Evolutionary conservation across 2,113 vertebrate genomes (phyloP).

Genomic region (Macaca mulatta): DNA sequence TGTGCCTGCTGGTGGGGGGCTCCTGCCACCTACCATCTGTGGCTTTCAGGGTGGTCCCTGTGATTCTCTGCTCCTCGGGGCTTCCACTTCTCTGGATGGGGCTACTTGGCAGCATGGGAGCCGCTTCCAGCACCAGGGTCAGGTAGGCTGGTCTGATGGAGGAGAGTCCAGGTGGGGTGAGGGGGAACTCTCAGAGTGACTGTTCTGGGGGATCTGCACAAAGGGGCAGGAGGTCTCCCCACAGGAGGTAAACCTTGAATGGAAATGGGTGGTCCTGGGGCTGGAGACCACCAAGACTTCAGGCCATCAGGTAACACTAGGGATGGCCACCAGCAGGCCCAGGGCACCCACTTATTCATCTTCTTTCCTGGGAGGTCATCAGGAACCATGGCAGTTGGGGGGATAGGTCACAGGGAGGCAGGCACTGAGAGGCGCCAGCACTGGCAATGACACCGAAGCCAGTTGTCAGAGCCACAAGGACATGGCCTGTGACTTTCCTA

Average conservation of each 20-base stretch:
- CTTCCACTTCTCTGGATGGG: not conserved
- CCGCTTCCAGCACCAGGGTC: not conserved
- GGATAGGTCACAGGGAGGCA: fast-evolving
- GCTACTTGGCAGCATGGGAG: no score
- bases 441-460: not conserved
- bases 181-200: not conserved
- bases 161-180: not conserved
- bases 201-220: not conserved
- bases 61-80: not conserved
- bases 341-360: no score
- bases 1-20: no score
- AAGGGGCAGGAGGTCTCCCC: not conserved
- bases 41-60: not conserved
- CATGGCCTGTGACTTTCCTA: no score
- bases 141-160: not conserved
- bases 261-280: not conserved
- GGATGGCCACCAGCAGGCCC: not conserved
- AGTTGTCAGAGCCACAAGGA: not conserved
- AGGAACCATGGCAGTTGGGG: not conserved
- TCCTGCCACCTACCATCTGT: not conserved
- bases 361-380: not conserved
- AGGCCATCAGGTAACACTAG: not conserved
- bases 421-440: not conserved
- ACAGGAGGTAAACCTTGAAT: not conserved
- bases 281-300: not conserved